Evolutionary conservation across 2,888 invertebrate species (phyloP).

Genomic region (Hanleya hanleyi): DNA sequence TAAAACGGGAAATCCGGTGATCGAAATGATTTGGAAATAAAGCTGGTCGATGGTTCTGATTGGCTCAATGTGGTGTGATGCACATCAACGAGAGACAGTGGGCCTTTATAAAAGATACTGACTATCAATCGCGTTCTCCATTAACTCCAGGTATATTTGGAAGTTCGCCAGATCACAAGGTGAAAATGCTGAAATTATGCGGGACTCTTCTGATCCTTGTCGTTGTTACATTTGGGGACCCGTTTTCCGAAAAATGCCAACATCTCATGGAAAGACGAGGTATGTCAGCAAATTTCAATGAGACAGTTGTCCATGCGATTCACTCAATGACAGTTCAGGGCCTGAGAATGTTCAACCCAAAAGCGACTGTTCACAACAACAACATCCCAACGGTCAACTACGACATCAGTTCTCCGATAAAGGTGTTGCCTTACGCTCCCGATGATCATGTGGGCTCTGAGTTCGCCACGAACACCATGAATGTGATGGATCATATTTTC

Average conservation of each 20-base stretch:
- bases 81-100: too few species aligned
- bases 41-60: too few species aligned
- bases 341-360: constrained; percentile 50
- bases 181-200: too few species aligned
- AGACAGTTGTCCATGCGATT: constrained; percentile 58
- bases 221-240: too few species aligned
- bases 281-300: constrained; percentile 49
- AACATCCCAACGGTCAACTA: constrained; percentile 59
- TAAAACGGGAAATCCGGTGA: too few species aligned
- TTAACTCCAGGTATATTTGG: too few species aligned
- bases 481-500: constrained; percentile 51
- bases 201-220: too few species aligned
- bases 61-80: too few species aligned
- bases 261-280: constrained; percentile 4
- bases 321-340: constrained; percentile 33
- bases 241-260: not conserved
- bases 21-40: too few species aligned
- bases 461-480: constrained; percentile 53
- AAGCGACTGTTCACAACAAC: constrained; percentile 47
- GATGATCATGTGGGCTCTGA: constrained; percentile 33
- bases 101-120: too few species aligned
- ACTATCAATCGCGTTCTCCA: too few species aligned
- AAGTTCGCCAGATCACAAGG: too few species aligned
- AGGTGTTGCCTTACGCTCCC: constrained; percentile 53
- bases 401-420: constrained; percentile 35